Evolutionary conservation across 2,888 invertebrate species (phyloP).

Genomic region (Hydrotaea diabolus): DNA sequence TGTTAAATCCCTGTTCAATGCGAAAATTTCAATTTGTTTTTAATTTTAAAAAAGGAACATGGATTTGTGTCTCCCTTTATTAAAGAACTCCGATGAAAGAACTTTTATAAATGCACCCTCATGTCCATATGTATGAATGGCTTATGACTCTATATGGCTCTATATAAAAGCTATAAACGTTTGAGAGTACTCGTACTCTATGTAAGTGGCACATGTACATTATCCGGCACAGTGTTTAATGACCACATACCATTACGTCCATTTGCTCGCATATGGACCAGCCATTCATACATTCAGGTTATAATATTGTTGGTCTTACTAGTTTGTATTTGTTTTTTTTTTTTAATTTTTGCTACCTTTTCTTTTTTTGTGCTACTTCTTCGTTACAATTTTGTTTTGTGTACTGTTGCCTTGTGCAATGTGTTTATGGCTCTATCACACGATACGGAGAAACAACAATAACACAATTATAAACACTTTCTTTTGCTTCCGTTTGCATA

Average conservation of each 20-base stretch:
- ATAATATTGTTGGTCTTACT: constrained; percentile 8
- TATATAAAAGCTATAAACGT: neutral
- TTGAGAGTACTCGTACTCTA: neutral
- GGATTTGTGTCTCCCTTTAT: too few species aligned
- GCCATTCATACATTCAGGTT: constrained; percentile 9
- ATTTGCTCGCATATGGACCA: constrained; percentile 26
- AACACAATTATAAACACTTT: constrained; percentile 33
- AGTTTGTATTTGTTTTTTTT: neutral
- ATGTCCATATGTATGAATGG: too few species aligned
- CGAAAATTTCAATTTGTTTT: too few species aligned
- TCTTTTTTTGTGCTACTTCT: neutral
- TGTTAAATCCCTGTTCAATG: too few species aligned
- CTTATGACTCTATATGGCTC: neutral
- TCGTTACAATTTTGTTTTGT: neutral
- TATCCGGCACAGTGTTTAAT: constrained; percentile 19
- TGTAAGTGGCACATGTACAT: constrained; percentile 25
- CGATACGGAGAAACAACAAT: constrained; percentile 1
- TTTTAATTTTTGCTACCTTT: neutral
- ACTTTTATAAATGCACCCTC: too few species aligned
- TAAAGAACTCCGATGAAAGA: too few species aligned
- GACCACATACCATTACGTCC: neutral
- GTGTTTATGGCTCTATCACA: constrained; percentile 17
- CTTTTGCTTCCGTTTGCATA: neutral
- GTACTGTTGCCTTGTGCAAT: too few species aligned
- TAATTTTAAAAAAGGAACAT: too few species aligned